These are phyloP conservation scores for Phoeniculus purpureus DNA, from an alignment of 2,797 vertebrate species.

Conservation along the genomic window DNA sequence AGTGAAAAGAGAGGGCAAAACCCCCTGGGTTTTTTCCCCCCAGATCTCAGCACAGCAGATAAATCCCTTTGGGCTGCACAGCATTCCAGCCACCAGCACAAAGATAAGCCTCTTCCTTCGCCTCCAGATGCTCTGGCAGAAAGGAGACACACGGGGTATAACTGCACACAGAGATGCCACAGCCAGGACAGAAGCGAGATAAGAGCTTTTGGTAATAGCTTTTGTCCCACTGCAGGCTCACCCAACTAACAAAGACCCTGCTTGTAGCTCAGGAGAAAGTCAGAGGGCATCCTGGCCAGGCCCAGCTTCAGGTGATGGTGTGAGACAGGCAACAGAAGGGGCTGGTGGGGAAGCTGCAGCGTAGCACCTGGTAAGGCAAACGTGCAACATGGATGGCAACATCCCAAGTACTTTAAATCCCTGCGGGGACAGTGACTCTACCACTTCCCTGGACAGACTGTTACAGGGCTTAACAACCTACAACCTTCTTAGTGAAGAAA, in stretches of 20 bases:
- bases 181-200: background rate
- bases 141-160: background rate
- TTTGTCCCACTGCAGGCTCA: background rate
- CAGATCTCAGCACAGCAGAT: background rate
- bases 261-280: background rate
- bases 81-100: constrained; percentile 33
- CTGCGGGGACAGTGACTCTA: background rate
- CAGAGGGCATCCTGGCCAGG: background rate
- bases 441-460: background rate
- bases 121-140: constrained; percentile 34
- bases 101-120: background rate
- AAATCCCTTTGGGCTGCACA: constrained; percentile 17
- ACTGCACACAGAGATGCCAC: constrained; percentile 5
- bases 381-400: fast-evolving
- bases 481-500: background rate
- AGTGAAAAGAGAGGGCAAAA: background rate
- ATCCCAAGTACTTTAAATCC: background rate
- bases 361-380: background rate
- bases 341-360: fast-evolving
- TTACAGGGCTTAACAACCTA: background rate
- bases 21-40: background rate
- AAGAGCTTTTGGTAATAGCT: background rate
- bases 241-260: background rate
- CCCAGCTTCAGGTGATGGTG: background rate
- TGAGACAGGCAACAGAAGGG: background rate